Evolutionary conservation across 1,140 invertebrate genomes (phyloP), one percentile per base, ranked within the genome.

Genomic region (Mamestra configurata): DNA sequence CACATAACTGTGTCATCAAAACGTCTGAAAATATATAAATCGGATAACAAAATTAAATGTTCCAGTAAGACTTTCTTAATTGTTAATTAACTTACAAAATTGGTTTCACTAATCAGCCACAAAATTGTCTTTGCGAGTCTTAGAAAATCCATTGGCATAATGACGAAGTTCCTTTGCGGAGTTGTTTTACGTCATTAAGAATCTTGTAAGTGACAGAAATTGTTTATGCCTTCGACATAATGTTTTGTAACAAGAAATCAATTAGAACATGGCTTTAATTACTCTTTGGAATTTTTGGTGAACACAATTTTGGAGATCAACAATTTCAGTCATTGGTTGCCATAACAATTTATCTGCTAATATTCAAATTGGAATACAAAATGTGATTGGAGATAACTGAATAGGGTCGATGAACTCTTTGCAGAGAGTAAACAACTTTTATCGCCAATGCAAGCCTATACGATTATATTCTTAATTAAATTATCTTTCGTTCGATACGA

Each of bases 161-260:
- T 22, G 27, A 24, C 24, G 6, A 27, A 59, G 55, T 61, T 61
- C 57, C 27, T 61, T 61, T 61, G 27, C 57, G 27, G 31, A 53
- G 20, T 53, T 53, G 4, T 53, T 20, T 0, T 24, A 18, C 6
- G 24, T 61, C 11, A 35, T 61, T 61, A 61, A 61, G 57, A 61
- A 35, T 27, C 27, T 61, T 61, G 55, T 59, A 15, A 59, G 20
- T 59, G 61, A 66, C 61, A 40, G 8, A 4, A 66, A 40, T 43
- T 66, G 31, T 40, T 66, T 40, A 11, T 40, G 7, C 43, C 10
- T 11, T 55, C 4, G 53, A 24, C 53, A 22, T 10, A 18, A 53
- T 6, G n/a, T 24, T 55, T 55, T 55, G 53, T 55, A 22, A 24
- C 22, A 24, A 55, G 53, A 13, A 24, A 24, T 53, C 18, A 7